Evolutionary conservation across 2,888 invertebrate genomes (phyloP).

Genomic region (Cataglyphis albicans): DNA sequence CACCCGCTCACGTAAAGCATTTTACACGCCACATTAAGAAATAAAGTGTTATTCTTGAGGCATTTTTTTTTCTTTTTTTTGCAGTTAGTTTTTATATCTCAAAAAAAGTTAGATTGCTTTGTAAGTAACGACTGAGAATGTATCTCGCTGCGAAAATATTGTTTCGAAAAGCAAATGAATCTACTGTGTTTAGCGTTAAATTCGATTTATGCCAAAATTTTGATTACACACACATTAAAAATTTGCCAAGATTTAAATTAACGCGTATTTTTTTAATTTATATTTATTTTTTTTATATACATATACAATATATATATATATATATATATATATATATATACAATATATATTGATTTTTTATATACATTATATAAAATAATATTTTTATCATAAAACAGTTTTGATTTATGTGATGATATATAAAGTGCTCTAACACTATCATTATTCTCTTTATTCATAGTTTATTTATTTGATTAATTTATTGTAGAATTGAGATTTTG

Average conservation of each 20-base stretch:
- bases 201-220: background rate
- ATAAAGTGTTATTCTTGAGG: constrained; percentile 17
- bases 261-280: background rate
- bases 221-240: background rate
- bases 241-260: constrained; percentile 9
- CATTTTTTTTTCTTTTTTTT: background rate
- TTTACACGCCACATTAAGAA: constrained; percentile 24
- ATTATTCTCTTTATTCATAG: background rate
- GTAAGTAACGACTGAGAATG: background rate
- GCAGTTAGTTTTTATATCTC: background rate
- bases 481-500: background rate
- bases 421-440: background rate
- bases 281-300: background rate
- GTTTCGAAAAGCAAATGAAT: background rate
- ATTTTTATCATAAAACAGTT: constrained; percentile 7
- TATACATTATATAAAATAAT: background rate
- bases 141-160: background rate
- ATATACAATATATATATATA: background rate
- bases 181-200: background rate
- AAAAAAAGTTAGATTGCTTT: background rate
- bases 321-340: no score
- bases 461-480: background rate
- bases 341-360: background rate
- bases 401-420: background rate
- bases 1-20: constrained; percentile 26